Conservation (phyloP, 2,888 invertebrate genomes). For the Tenthredo livida region DNA sequence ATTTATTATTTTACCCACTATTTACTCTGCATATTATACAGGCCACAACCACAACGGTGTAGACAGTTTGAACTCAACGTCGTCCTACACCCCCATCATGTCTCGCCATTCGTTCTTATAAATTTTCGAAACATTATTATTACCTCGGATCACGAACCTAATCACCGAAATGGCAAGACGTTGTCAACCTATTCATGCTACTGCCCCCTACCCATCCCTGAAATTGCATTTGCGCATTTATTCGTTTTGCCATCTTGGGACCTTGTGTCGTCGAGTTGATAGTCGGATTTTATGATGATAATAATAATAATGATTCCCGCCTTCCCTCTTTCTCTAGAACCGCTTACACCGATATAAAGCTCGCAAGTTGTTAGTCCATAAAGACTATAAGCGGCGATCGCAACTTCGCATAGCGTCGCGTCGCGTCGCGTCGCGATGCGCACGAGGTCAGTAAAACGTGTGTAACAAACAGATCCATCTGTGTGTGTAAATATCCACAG, state of each 20-base stretch:
- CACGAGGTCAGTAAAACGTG: conserved; percentile 27
- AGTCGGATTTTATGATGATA: background rate
- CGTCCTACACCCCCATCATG: background rate
- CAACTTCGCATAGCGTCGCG: background rate
- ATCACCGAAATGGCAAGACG: background rate
- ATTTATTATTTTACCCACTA: conserved; percentile 23
- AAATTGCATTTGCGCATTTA: background rate
- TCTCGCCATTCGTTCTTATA: background rate
- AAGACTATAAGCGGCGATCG: conserved; percentile 1
- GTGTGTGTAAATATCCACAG: conserved; percentile 29
- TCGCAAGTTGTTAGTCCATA: background rate
- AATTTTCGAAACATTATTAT: background rate
- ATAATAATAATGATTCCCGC: background rate
- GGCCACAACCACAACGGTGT: background rate
- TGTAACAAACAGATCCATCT: background rate
- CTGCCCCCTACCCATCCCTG: background rate
- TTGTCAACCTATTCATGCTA: background rate
- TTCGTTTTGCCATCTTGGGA: background rate
- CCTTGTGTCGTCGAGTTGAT: background rate
- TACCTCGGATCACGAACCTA: background rate
- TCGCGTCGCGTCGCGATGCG: background rate
- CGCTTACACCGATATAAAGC: background rate
- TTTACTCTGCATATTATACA: conserved; percentile 20
- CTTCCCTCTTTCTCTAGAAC: background rate
- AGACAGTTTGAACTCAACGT: background rate